Percentiles rank a stretch among this genome's conserved stretches.
phyloP scores from a whole-genome alignment of 2,113 vertebrate genomes.

The Myotis yumanensis region DNA sequence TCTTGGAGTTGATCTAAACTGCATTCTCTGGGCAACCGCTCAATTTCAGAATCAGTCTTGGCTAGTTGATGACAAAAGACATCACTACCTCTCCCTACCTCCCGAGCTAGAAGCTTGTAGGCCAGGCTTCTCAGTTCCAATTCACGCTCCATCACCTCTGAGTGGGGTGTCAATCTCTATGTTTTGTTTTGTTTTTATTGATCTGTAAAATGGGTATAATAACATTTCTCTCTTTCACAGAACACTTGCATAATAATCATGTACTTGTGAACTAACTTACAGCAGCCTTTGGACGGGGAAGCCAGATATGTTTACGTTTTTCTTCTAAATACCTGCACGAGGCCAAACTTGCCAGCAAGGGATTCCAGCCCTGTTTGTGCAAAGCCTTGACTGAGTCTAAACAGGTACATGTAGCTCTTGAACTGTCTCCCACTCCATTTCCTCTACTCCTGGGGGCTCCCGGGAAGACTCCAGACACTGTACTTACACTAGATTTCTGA shows the following conservation, averaged over 20 bases:
- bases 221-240: background rate
- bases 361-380: background rate
- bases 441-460: background rate
- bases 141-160: background rate
- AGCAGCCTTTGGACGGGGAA: background rate
- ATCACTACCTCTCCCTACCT: background rate
- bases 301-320: background rate
- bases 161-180: background rate
- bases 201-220: slow-evolving; percentile 46
- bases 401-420: background rate
- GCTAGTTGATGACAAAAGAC: background rate
- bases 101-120: background rate
- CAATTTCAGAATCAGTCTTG: background rate
- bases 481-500: background rate
- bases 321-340: background rate
- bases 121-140: background rate
- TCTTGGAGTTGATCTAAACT: background rate
- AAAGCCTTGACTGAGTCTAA: background rate
- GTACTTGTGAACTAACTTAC: background rate
- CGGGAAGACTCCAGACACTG: background rate
- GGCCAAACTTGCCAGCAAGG: background rate
- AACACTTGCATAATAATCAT: background rate
- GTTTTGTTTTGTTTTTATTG: background rate
- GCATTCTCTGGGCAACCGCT: background rate
- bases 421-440: background rate